Conservation (phyloP, 2,113 vertebrate genomes). For the Tragelaphus scriptus region DNA sequence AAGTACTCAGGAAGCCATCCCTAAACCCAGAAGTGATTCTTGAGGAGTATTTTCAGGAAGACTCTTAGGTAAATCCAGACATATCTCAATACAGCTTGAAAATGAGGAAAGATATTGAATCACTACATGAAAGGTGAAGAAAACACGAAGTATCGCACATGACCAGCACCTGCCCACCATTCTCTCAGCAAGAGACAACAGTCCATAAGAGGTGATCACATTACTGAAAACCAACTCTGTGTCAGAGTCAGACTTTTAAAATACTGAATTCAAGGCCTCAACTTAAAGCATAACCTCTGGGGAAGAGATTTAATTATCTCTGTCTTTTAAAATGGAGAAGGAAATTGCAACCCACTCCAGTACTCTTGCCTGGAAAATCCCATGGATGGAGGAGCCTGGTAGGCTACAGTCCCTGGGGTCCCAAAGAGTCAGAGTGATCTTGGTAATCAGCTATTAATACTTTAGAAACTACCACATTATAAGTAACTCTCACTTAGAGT, state of each 20-base stretch:
- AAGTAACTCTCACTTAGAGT: background rate
- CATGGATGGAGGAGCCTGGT: too few species aligned
- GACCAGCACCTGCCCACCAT: background rate
- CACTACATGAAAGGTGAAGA: background rate
- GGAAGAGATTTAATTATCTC: background rate
- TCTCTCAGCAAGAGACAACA: background rate
- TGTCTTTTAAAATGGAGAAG: background rate
- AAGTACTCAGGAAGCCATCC: background rate
- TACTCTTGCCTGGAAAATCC: too few species aligned
- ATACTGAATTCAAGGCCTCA: background rate
- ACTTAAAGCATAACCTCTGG: background rate
- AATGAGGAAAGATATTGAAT: background rate
- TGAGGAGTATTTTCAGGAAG: background rate
- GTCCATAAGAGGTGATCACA: background rate
- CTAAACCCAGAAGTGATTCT: background rate
- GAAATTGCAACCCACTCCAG: too few species aligned
- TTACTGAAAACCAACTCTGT: background rate
- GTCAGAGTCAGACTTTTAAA: background rate
- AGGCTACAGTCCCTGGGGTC: too few species aligned
- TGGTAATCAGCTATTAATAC: background rate
- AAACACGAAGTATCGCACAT: rapidly evolving
- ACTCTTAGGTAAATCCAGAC: background rate
- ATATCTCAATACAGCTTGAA: background rate
- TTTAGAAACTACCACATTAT: background rate
- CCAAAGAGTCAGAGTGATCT: background rate